Percentiles rank a stretch among this genome's conserved stretches.
Evolutionary conservation across 2,797 vertebrate species (phyloP).

Genomic region (Anguilla obscura): DNA sequence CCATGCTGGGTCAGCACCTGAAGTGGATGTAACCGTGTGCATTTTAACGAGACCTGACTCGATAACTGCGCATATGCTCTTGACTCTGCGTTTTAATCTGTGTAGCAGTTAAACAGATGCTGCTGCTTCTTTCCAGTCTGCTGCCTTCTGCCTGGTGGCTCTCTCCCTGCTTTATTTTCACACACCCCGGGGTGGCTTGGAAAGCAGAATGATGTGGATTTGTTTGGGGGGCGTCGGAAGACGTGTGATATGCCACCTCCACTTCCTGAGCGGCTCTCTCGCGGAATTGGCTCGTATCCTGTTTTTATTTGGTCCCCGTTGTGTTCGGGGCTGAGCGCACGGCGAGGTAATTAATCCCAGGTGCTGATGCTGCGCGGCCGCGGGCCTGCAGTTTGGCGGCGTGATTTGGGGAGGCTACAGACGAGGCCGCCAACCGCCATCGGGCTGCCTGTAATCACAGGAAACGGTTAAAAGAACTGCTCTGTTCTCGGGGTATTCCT

Average conservation of each 20-base stretch:
- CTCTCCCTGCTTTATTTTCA: slow-evolving; percentile 6
- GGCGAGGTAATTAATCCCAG: slow-evolving; percentile 37
- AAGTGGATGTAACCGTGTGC: neutral
- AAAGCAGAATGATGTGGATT: slow-evolving; percentile 32
- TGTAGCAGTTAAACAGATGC: neutral
- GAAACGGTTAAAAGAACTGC: neutral
- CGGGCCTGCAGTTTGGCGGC: slow-evolving; percentile 2
- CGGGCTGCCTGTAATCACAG: neutral
- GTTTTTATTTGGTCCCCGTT: slow-evolving; percentile 31
- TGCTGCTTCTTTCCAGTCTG: slow-evolving; percentile 11
- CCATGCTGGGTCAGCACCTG: neutral
- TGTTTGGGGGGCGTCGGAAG: neutral
- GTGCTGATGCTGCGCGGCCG: neutral
- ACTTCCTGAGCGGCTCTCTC: slow-evolving; percentile 5
- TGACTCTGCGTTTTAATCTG: neutral
- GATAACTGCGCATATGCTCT: neutral
- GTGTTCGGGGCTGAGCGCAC: neutral
- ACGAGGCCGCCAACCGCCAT: neutral
- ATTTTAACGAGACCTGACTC: slow-evolving; percentile 16
- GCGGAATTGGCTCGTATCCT: slow-evolving; percentile 9
- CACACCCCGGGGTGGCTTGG: slow-evolving; percentile 10
- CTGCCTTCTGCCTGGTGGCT: neutral
- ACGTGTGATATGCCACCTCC: slow-evolving; percentile 35
- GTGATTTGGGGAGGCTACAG: slow-evolving; percentile 22
- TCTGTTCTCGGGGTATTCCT: neutral